These are phyloP conservation scores for Platysternon megacephalum DNA, from an alignment of 2,113 vertebrate species.

Conservation along the genomic window DNA sequence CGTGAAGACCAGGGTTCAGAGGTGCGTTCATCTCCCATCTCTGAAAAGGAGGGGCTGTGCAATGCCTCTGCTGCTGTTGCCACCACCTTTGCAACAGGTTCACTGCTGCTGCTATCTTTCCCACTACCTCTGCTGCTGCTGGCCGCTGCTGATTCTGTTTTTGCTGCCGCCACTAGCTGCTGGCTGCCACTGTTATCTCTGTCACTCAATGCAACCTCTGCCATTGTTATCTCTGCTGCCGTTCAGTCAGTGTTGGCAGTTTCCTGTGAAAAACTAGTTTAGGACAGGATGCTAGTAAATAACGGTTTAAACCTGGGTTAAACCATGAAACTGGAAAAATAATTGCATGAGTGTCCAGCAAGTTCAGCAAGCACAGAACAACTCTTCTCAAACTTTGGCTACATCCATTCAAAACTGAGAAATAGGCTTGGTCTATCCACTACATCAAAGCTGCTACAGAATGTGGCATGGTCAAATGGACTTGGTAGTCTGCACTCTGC, in stretches of 20 bases:
- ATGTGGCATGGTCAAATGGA: neutral
- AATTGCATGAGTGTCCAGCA: neutral
- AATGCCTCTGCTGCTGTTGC: too few relatives aligned
- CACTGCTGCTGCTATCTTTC: too few relatives aligned
- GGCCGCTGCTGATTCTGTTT: too few relatives aligned
- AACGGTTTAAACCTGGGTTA: neutral
- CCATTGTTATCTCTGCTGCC: neutral
- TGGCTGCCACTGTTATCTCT: too few relatives aligned
- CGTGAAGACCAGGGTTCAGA: too few relatives aligned
- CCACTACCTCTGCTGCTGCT: too few relatives aligned
- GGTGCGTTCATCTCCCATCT: too few relatives aligned
- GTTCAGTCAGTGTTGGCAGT: too few relatives aligned
- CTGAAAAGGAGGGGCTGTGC: too few relatives aligned
- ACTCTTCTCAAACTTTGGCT: neutral
- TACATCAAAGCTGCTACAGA: neutral
- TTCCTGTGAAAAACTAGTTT: neutral
- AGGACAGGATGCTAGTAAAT: neutral
- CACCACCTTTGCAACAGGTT: too few relatives aligned
- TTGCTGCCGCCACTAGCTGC: too few relatives aligned
- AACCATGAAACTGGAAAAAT: too few relatives aligned
- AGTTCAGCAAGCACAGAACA: neutral
- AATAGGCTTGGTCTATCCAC: neutral
- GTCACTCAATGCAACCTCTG: neutral
- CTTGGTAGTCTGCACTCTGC: neutral
- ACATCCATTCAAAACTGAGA: neutral